Percentiles rank a stretch among this genome's conserved stretches.
phyloP scores from a whole-genome alignment of 2,888 invertebrate genomes.

The Acanthosepion pharaonis region DNA sequence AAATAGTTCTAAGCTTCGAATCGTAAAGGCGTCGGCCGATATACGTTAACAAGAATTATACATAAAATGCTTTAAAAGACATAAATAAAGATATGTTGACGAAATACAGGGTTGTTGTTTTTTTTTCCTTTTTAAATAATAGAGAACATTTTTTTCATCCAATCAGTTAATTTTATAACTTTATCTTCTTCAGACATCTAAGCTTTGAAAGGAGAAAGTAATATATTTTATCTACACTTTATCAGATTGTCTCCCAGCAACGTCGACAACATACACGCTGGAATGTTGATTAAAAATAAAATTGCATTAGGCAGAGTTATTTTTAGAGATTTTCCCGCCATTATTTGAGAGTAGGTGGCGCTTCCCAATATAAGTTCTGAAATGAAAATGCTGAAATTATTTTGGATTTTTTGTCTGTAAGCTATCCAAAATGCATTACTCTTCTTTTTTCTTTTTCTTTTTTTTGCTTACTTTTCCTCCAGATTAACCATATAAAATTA shows the following conservation, averaged over 20 bases:
- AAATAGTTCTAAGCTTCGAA: not conserved
- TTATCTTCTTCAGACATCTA: not conserved
- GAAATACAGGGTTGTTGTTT: not conserved
- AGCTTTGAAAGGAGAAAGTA: not conserved
- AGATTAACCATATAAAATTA: no score
- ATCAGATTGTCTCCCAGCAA: not conserved
- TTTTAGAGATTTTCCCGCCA: not conserved
- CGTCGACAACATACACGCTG: not conserved
- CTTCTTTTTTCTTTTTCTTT: no score
- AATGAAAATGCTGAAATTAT: not conserved
- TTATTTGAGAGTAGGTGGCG: not conserved
- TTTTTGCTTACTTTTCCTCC: no score
- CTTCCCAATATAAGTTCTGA: not conserved
- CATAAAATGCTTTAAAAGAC: not conserved
- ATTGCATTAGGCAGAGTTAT: not conserved
- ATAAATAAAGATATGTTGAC: not conserved
- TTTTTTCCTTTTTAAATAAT: not conserved
- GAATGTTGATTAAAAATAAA: slow-evolving; percentile 2
- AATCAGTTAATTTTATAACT: not conserved
- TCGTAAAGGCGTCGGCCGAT: not conserved
- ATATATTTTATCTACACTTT: not conserved
- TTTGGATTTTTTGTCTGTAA: no score
- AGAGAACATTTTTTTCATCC: not conserved
- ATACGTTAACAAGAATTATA: not conserved
- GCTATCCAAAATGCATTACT: no score